These are phyloP conservation scores for Catalaphyllia jardinei DNA, from an alignment of 64 coral and sea anemone genomes.

Conservation along the genomic window DNA sequence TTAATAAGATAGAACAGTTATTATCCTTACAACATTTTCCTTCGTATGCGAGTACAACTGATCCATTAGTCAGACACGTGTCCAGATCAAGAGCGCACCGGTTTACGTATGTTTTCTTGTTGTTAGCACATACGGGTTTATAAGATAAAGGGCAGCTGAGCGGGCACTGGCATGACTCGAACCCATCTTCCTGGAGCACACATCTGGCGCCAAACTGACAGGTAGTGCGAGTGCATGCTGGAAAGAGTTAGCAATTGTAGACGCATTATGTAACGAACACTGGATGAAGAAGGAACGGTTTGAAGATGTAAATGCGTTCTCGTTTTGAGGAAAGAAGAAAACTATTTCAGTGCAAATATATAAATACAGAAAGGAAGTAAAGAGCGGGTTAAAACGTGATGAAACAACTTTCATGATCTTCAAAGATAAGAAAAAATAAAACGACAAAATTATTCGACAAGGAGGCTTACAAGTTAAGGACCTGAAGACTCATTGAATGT, in stretches of 20 bases:
- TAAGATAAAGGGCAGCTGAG: conserved; percentile 51
- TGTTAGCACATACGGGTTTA: conserved; percentile 70
- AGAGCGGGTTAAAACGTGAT: no score
- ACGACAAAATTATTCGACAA: background rate
- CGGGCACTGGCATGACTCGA: conserved; percentile 53
- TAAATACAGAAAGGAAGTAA: no score
- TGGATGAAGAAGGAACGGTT: background rate
- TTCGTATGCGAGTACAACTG: conserved; percentile 10
- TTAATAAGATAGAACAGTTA: background rate
- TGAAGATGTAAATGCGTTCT: background rate
- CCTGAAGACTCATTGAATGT: background rate
- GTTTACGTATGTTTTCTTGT: conserved; percentile 63
- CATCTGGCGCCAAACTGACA: conserved; percentile 57
- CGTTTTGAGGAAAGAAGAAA: background rate
- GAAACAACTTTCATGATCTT: no score
- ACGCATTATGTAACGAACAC: background rate
- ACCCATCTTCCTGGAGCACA: conserved; percentile 40
- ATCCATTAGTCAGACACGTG: conserved; percentile 37
- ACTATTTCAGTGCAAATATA: no score
- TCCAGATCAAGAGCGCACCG: conserved; percentile 48
- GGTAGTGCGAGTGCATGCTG: conserved; percentile 15
- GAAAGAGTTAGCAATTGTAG: background rate
- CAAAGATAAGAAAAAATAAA: no score
- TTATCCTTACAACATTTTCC: conserved; percentile 81
- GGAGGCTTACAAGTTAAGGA: background rate